Evolutionary conservation across 2,888 invertebrate species (phyloP), one percentile per base, ranked within the genome.

Genomic region (Lagria hirta): DNA sequence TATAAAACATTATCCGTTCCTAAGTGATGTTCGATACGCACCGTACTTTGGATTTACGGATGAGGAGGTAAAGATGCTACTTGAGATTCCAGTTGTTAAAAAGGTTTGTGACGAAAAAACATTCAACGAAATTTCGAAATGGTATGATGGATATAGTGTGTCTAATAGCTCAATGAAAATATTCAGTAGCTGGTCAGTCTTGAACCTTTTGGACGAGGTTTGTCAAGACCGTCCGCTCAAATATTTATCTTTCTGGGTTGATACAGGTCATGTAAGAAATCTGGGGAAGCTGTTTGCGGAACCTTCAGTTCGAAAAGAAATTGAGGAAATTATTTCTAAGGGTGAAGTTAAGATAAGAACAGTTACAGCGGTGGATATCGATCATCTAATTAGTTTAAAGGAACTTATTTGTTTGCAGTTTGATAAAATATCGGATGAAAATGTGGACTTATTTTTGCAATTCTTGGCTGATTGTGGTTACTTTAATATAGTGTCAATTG

Each of bases 381-480:
- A 36, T 4, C 36, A 36, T 36, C 36, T 36, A 26, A 26, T 7
- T 13, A 26, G 26, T 36, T 36, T 36, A 36, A 16, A 18, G 17
- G 3, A 36, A 36, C 36, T 36, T 16, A 36, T 8, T 36, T 36
- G 14, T 36, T 36, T 36, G 18, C 20, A 36, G 26, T 36, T 36
- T 36, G 36, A 36, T 36, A 27, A 36, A 36, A 13, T 36, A 27
- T 36, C 36, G 36, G 18, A 36, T 26, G 36, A 36, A 36, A 36
- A 18, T 36, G 27, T 36, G 26, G 15, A 36, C 3, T 35, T 35
- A 35, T 35, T 35, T 26, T 35, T 35, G 35, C 35, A 35, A 35
- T 35, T 35, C 24, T 48, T 48, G 38, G 48, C 48, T 42, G 43
- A 48, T 48, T 20, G 34, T 48, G 48, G 43, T 38, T 43, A 43